Conservation (phyloP, 2,888 invertebrate species). For the Chloroclysta siterata region DNA sequence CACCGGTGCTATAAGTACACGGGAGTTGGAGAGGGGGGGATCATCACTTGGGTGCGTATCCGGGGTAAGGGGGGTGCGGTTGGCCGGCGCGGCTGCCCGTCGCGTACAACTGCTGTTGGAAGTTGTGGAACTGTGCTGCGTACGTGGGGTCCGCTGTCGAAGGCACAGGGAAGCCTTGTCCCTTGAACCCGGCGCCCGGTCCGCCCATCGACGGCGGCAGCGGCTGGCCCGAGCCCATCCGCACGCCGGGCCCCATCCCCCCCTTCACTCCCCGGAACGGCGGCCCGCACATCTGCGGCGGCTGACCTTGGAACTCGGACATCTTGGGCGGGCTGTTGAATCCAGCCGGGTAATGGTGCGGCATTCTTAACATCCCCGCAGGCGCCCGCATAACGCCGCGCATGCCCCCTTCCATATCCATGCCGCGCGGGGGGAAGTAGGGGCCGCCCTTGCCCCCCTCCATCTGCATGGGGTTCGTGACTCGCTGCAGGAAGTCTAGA, state of each 20-base stretch:
- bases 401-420: constrained; percentile 81
- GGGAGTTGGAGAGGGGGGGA: constrained; percentile 44
- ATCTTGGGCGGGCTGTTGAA: constrained; percentile 80
- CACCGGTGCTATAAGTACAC: constrained; percentile 16
- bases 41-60: constrained; percentile 82
- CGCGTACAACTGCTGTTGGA: constrained; percentile 97
- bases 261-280: constrained; percentile 74
- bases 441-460: constrained; percentile 85
- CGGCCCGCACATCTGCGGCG: constrained; percentile 67
- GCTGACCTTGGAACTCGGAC: constrained; percentile 65
- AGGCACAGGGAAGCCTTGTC: constrained; percentile 92
- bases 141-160: constrained; percentile 95
- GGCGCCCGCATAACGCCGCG: constrained; percentile 77
- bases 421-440: constrained; percentile 88
- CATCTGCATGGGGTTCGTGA: constrained; percentile 93
- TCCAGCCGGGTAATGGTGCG: constrained; percentile 78
- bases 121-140: constrained; percentile 97
- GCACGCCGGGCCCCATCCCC: constrained; percentile 64
- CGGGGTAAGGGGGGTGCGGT: constrained; percentile 77
- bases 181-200: constrained; percentile 88
- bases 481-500: constrained; percentile 94
- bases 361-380: constrained; percentile 73
- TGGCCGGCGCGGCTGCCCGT: constrained; percentile 84
- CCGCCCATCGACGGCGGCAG: constrained; percentile 92
- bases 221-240: constrained; percentile 87